Percentiles rank a stretch among this genome's conserved stretches.
Evolutionary conservation across 2,888 invertebrate genomes (phyloP).

Genomic region (Noctua fimbriata): DNA sequence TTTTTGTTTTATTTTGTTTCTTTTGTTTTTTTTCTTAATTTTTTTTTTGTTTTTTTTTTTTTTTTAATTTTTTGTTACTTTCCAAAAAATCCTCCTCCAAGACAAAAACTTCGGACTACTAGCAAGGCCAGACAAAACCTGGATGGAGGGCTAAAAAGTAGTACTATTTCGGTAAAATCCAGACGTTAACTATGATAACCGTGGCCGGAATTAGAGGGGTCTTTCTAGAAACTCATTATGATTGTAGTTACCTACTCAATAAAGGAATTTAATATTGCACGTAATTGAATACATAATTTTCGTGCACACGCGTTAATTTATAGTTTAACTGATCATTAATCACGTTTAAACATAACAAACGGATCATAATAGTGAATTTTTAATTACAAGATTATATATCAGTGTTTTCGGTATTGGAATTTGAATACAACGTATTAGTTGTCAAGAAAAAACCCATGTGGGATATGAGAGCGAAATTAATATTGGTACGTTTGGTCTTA

Average conservation of each 20-base stretch:
- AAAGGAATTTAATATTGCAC: neutral
- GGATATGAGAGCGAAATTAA: neutral
- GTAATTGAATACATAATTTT: neutral
- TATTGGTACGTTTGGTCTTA: constrained; percentile 29
- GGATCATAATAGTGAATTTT: neutral
- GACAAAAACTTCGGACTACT: no score
- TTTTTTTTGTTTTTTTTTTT: no score
- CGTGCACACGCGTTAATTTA: neutral
- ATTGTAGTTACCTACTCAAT: neutral
- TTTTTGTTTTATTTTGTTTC: no score
- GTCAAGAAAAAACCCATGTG: neutral
- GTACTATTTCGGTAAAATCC: no score
- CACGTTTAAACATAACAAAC: neutral
- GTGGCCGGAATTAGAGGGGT: no score
- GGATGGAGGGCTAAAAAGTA: no score
- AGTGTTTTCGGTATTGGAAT: neutral
- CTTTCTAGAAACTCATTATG: no score
- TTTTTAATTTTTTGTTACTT: no score
- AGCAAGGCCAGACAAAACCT: no score
- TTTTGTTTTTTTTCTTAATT: no score
- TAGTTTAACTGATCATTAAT: constrained; percentile 46
- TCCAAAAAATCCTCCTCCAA: no score
- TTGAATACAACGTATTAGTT: neutral
- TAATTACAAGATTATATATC: neutral
- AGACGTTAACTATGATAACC: no score